These are phyloP conservation scores for Rostratula benghalensis DNA, from an alignment of 2,113 vertebrate species.

Conservation along the genomic window DNA sequence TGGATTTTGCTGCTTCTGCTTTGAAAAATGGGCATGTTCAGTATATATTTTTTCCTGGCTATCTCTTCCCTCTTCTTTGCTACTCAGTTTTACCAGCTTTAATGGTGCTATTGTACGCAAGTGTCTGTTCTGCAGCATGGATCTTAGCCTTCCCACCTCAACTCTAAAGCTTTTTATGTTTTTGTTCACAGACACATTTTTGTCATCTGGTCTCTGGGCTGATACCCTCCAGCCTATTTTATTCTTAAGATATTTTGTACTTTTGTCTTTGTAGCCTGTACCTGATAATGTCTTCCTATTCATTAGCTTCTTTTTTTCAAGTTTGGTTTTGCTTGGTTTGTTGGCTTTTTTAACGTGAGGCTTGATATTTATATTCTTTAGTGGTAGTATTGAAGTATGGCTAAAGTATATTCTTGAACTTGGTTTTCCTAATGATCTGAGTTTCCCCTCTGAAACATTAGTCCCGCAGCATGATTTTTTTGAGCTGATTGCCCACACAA, in stretches of 20 bases:
- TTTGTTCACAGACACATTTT: not conserved
- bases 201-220: not conserved
- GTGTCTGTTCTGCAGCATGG: not conserved
- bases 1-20: not conserved
- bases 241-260: not conserved
- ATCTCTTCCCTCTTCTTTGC: not conserved
- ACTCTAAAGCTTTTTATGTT: not conserved
- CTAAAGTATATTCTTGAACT: not conserved
- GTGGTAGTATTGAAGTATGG: not conserved
- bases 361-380: not conserved
- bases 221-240: not conserved
- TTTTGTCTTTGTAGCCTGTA: not conserved
- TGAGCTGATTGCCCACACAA: slow-evolving; percentile 5
- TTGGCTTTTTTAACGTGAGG: not conserved
- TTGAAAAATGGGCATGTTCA: not conserved
- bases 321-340: not conserved
- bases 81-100: not conserved
- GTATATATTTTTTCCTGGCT: not conserved
- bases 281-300: not conserved
- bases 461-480: not conserved
- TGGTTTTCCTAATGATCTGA: not conserved
- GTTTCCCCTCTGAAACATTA: not conserved
- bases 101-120: not conserved
- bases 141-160: not conserved
- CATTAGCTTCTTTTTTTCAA: not conserved